These are phyloP conservation scores for Philantomba maxwellii DNA, from an alignment of 2,113 vertebrate species.

Conservation along the genomic window DNA sequence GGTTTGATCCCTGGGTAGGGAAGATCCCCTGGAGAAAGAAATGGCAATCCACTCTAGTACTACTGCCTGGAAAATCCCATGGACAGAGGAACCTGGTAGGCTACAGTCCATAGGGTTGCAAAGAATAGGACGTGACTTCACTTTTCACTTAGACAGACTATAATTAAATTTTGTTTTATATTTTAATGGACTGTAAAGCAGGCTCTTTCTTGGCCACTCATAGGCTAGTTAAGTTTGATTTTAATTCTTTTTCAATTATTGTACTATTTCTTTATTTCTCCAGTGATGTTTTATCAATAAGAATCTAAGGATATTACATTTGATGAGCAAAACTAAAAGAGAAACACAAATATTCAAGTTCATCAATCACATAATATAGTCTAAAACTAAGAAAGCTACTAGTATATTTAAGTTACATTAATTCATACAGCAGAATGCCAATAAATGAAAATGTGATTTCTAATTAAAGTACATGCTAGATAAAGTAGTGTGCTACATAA, in stretches of 20 bases:
- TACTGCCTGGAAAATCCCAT: no score
- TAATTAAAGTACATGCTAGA: neutral
- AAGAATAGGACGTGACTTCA: no score
- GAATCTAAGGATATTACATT: neutral
- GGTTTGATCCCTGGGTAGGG: no score
- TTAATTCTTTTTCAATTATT: neutral
- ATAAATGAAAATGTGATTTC: neutral
- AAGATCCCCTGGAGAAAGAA: no score
- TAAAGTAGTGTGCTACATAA: neutral
- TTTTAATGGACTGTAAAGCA: slow-evolving; percentile 16
- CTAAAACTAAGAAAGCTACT: neutral
- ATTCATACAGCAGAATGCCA: neutral
- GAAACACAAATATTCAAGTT: neutral
- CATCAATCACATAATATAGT: neutral
- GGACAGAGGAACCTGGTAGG: no score
- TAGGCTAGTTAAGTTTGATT: neutral
- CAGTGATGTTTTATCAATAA: neutral
- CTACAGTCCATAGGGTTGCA: no score
- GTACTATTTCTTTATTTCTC: neutral
- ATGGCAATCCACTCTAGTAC: no score
- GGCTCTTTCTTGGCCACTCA: neutral
- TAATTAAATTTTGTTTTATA: neutral
- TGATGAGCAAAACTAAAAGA: neutral
- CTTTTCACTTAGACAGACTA: neutral
- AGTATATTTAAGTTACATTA: neutral